Base-by-base conservation (phyloP, 2,888 invertebrate genomes). In the Cerastoderma edule region DNA sequence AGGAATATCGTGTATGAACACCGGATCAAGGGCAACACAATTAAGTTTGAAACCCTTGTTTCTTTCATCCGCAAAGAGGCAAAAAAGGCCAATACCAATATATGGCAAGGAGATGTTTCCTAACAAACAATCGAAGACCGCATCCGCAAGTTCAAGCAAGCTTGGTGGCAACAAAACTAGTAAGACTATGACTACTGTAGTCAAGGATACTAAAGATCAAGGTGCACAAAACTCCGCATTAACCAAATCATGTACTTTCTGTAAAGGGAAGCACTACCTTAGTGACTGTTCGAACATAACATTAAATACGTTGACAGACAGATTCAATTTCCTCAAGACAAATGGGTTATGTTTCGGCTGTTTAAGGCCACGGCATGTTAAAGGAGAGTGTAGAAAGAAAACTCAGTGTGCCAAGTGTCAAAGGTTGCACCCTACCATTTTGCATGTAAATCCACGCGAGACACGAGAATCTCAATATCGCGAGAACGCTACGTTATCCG, bases 91-190 rank as follows among this genome's bases (percentile, higher is more conserved):
- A 67, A 5, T 0, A 74, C 74, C 78, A 3, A 30, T 74, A 13
- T 78, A 67, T 70, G 74, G 74, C 32, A 66, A 44, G 30, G 73
- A 69, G 19, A 35, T 66, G n/a, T 24, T 72, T 32, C 39, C n/a
- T 65, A 19, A n/a, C 35, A n/a, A n/a, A n/a, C n/a, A n/a, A n/a
- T 39, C 39, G 8, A 24, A 33, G 3, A 2, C 22, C 22, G 54
- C 54, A 6, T 27, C 22, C 4, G 4, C 22, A 53, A 16, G 27
- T 27, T 27, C 22, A 22, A 27, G 16, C 6, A n/a, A 53, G 28
- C 54, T 27, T 16, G 16, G 35, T 10, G 22, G 8, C 5, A 24
- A 24, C 5, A 54, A 54, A 28, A 27, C 27, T 4, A 24, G 54
- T 54, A 54, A 54, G 27, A 54, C 54, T 4, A 5, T 54, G 8